Base-by-base conservation (phyloP, 1,140 invertebrate species). In the Lepidotrigona ventralis region DNA sequence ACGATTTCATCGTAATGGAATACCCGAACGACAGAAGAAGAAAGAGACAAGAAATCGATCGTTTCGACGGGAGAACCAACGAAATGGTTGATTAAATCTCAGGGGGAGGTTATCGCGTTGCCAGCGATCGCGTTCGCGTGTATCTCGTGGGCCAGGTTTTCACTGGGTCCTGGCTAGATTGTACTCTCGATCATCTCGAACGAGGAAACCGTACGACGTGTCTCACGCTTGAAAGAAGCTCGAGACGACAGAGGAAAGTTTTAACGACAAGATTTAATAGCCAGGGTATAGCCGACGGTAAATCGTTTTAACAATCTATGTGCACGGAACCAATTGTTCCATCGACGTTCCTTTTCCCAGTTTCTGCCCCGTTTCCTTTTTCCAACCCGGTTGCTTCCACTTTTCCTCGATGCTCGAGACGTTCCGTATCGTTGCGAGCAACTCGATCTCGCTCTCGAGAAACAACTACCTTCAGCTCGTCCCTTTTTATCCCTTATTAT, bases 291-390 rank as follows among this genome's bases (percentile, higher is more conserved):
- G 71, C 76, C 70, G 33, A 39, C 68, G 60, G 76, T 84, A 86
- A 87, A 84, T 87, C 73, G 81, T 81, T 87, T 77, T 77, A 88
- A 85, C 82, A 88, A 86, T 58, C 64, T 86, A 79, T 70, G 74
- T 86, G 46, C 79, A 29, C 15, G 19, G 70, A 51, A 74, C 58
- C 70, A 81, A 81, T 74, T 81, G 79, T 81, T 81, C 79, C 8
- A 11, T 5, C 53, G 23, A 19, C 11, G 79, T 53, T 72, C 58
- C 54, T 60, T 60, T 17, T 39, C 5, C 33, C 53, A 56, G n/a
- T 26, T 46, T 51, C 33, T 12, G 15, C 6, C 26, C 14, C 46
- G 46, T 46, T 29, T 33, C 23, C n/a, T 53, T 72, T 64, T 64
- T 51, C 51, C 64, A 51, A 39, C 21, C 19, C n/a, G 63, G 19